Conservation (phyloP, 1,140 invertebrate species). For the Papilio machaon region DNA sequence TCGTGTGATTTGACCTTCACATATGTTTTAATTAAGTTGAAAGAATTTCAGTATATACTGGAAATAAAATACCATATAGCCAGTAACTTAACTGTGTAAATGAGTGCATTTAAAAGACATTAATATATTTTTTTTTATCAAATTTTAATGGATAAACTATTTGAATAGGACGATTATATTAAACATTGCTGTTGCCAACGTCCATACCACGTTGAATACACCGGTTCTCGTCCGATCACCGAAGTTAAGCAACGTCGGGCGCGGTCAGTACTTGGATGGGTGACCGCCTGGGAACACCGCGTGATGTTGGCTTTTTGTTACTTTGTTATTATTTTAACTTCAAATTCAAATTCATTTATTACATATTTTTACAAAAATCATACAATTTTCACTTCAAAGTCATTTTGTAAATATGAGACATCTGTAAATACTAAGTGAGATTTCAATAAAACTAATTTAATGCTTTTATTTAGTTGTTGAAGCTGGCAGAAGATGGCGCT, state of each 20-base stretch:
- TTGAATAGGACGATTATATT: too few relatives aligned
- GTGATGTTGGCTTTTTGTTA: slow-evolving; percentile 13
- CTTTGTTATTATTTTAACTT: neutral
- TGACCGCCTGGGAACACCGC: slow-evolving; percentile 33
- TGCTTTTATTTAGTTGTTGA: neutral
- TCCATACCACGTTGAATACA: slow-evolving; percentile 37
- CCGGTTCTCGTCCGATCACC: slow-evolving; percentile 38
- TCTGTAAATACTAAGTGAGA: neutral
- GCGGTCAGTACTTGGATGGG: slow-evolving; percentile 35
- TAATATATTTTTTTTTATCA: too few relatives aligned
- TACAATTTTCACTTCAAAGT: too few relatives aligned
- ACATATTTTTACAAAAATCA: too few relatives aligned
- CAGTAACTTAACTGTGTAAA: too few relatives aligned
- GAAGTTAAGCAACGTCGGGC: slow-evolving; percentile 35
- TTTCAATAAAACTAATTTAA: neutral
- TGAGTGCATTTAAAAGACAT: too few relatives aligned
- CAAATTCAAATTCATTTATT: too few relatives aligned
- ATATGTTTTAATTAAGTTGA: neutral
- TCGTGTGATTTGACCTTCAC: too few relatives aligned
- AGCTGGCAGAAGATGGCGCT: neutral
- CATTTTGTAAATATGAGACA: neutral
- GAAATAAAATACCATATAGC: too few relatives aligned
- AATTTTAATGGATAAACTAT: too few relatives aligned
- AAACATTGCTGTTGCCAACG: neutral
- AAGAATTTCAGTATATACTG: too few relatives aligned